Evolutionary conservation across 2,113 vertebrate genomes (phyloP).

Genomic region (Catagonus wagneri): DNA sequence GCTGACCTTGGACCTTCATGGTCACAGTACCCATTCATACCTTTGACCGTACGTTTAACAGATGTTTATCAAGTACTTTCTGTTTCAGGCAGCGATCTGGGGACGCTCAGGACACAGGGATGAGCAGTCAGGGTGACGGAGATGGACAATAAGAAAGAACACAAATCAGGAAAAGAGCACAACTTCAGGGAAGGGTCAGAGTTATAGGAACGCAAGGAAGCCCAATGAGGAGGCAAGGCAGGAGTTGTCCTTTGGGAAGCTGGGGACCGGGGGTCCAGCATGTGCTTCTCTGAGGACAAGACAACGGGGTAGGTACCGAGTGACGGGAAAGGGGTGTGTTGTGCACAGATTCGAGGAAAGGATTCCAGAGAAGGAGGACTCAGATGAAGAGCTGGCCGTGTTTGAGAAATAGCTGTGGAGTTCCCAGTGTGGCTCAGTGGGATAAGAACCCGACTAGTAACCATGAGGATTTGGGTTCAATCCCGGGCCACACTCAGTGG

Average conservation of each 20-base stretch:
- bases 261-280: fast-evolving
- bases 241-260: fast-evolving
- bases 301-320: background rate
- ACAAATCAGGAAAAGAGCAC: background rate
- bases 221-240: fast-evolving
- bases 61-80: background rate
- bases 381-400: fast-evolving
- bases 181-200: too few relatives aligned
- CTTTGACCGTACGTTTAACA: fast-evolving
- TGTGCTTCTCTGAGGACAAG: background rate
- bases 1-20: fast-evolving
- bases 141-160: fast-evolving
- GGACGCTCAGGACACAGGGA: fast-evolving
- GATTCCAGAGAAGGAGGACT: background rate
- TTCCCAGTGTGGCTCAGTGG: too few relatives aligned
- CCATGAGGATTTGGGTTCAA: too few relatives aligned
- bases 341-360: background rate
- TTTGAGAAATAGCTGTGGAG: background rate
- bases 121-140: background rate
- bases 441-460: too few relatives aligned
- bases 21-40: background rate
- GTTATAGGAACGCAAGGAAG: background rate
- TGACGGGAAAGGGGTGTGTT: background rate
- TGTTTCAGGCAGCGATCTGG: too few relatives aligned
- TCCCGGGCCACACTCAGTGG: too few relatives aligned